phyloP scores from a whole-genome alignment of 1,140 invertebrate genomes.

The Formica exsecta region DNA sequence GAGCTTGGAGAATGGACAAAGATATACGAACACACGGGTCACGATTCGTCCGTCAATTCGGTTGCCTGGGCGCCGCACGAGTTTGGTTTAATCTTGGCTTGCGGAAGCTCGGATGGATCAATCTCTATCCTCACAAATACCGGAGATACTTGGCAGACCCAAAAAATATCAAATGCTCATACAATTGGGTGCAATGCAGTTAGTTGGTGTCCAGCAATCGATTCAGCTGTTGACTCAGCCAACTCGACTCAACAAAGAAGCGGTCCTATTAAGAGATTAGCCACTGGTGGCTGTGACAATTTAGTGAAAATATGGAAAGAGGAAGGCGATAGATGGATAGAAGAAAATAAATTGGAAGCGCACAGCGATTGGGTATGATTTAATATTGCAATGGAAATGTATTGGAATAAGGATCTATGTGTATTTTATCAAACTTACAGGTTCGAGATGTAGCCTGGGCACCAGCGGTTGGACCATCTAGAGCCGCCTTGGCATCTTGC shows the following conservation, averaged over 20 bases:
- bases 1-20: conserved; percentile 97
- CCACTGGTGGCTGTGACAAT: conserved; percentile 99
- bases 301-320: conserved; percentile 99
- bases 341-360: conserved; percentile 96
- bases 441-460: conserved; percentile 99
- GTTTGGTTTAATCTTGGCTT: conserved; percentile 97
- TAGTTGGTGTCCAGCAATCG: conserved; percentile 97
- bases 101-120: conserved; percentile 98
- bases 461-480: conserved; percentile 94
- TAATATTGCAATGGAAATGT: conserved; percentile 9
- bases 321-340: conserved; percentile 95
- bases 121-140: conserved; percentile 95
- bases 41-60: conserved; percentile 99
- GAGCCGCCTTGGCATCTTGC: conserved; percentile 96
- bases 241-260: conserved; percentile 85
- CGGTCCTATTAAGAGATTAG: conserved; percentile 92
- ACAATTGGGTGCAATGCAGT: conserved; percentile 98
- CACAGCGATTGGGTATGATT: conserved; percentile 96
- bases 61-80: conserved; percentile 98
- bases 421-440: conserved; percentile 64
- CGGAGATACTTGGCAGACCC: conserved; percentile 95
- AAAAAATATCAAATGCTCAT: conserved; percentile 94
- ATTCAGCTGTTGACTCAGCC: conserved; percentile 88
- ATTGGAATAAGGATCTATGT: not conserved
- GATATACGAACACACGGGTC: conserved; percentile 96